These are phyloP conservation scores for Dione vanillae DNA, from an alignment of 2,888 invertebrate species.

Conservation along the genomic window DNA sequence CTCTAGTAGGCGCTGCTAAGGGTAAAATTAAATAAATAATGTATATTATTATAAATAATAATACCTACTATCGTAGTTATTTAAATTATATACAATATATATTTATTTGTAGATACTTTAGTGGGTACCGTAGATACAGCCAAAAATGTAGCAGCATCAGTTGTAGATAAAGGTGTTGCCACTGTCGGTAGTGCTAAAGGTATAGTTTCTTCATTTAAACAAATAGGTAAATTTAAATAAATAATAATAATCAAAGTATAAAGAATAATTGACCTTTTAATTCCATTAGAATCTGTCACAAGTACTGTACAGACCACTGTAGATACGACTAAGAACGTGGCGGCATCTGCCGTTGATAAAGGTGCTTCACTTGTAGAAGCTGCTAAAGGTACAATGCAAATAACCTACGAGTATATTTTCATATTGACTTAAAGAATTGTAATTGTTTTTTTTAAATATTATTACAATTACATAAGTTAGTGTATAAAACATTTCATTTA, in stretches of 20 bases:
- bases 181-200: conserved; percentile 53
- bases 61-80: not conserved
- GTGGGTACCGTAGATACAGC: conserved; percentile 55
- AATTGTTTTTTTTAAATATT: too few relatives aligned
- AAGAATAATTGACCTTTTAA: not conserved
- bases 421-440: not conserved
- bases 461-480: too few relatives aligned
- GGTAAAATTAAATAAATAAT: conserved; percentile 43
- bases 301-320: conserved; percentile 51
- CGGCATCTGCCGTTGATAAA: conserved; percentile 55
- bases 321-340: conserved; percentile 53
- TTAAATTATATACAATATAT: not conserved
- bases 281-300: conserved; percentile 46
- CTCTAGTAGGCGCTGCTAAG: conserved; percentile 55
- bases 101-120: conserved; percentile 52
- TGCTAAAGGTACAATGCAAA: conserved; percentile 50
- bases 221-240: too few relatives aligned
- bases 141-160: conserved; percentile 54
- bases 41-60: not conserved
- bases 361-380: conserved; percentile 56
- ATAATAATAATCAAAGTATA: not conserved
- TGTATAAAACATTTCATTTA: too few relatives aligned
- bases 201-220: conserved; percentile 14
- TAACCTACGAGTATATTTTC: not conserved
- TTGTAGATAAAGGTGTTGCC: conserved; percentile 52